These are phyloP conservation scores for Phenacoccus solenopsis DNA, from an alignment of 1,140 invertebrate species.

Conservation along the genomic window DNA sequence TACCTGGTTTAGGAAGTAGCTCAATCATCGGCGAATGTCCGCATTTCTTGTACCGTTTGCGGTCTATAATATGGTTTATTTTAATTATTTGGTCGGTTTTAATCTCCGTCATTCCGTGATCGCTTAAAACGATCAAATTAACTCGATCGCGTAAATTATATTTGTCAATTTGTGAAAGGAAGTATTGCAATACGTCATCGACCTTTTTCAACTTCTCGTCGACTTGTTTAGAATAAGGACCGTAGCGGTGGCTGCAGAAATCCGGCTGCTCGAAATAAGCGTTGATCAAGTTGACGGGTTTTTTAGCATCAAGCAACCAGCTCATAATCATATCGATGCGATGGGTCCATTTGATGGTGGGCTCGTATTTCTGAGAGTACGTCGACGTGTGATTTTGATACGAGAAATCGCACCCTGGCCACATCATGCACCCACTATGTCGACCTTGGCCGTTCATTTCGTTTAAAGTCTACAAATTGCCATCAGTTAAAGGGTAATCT, in stretches of 20 bases:
- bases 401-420: slow-evolving; percentile 40
- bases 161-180: slow-evolving; percentile 39
- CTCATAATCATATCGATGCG: slow-evolving; percentile 47
- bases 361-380: slow-evolving; percentile 38
- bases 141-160: slow-evolving; percentile 41
- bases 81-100: slow-evolving; percentile 41
- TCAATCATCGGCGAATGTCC: slow-evolving; percentile 38
- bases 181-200: slow-evolving; percentile 43
- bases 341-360: slow-evolving; percentile 37
- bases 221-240: slow-evolving; percentile 36
- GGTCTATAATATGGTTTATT: slow-evolving; percentile 41
- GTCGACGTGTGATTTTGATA: slow-evolving; percentile 38
- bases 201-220: slow-evolving; percentile 39
- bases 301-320: slow-evolving; percentile 47
- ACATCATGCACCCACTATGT: slow-evolving; percentile 46
- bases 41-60: slow-evolving; percentile 36
- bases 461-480: slow-evolving; percentile 42
- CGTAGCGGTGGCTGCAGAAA: slow-evolving; percentile 39
- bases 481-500: too few species aligned
- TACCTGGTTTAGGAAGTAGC: slow-evolving; percentile 42
- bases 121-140: slow-evolving; percentile 57
- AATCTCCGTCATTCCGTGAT: slow-evolving; percentile 58
- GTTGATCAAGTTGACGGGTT: slow-evolving; percentile 48
- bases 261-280: slow-evolving; percentile 67
- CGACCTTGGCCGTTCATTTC: slow-evolving; percentile 36